These are phyloP conservation scores for Lutjanus campechanus DNA, from an alignment of 2,797 vertebrate genomes.

Conservation along the genomic window DNA sequence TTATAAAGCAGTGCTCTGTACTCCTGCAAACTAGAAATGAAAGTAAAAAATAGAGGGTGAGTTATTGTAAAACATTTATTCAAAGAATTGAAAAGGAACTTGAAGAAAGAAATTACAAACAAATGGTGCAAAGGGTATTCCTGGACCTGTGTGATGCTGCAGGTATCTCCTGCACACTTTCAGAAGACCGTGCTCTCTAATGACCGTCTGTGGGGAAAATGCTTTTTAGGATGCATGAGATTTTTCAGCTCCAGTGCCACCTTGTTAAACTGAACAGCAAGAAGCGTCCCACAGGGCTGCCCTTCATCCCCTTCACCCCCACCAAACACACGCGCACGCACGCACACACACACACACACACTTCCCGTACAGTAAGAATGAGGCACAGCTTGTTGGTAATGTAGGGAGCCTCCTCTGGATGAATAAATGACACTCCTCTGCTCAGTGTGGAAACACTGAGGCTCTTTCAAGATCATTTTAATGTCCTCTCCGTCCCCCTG, in stretches of 20 bases:
- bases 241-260: conserved; percentile 59
- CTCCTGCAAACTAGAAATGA: not conserved
- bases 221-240: conserved; percentile 61
- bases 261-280: conserved; percentile 54
- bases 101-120: not conserved
- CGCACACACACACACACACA: conserved; percentile 13
- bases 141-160: not conserved
- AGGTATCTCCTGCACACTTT: not conserved
- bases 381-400: conserved; percentile 1
- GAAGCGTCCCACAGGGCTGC: conserved; percentile 24
- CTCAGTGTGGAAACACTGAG: conserved; percentile 2
- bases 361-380: conserved; percentile 1
- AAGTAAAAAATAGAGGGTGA: not conserved
- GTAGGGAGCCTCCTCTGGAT: not conserved
- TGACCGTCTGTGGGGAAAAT: conserved; percentile 18
- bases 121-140: not conserved
- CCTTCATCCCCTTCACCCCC: conserved; percentile 11
- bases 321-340: conserved; percentile 26
- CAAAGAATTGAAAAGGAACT: too few species aligned
- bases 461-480: conserved; percentile 14
- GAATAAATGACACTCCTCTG: conserved; percentile 21
- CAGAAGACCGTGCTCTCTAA: conserved; percentile 22
- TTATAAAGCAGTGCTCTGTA: not conserved
- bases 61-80: conserved; percentile 16
- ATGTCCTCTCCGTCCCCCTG: not conserved